Evolutionary conservation across 2,888 invertebrate species (phyloP).

Genomic region (Ectobius pallidus): DNA sequence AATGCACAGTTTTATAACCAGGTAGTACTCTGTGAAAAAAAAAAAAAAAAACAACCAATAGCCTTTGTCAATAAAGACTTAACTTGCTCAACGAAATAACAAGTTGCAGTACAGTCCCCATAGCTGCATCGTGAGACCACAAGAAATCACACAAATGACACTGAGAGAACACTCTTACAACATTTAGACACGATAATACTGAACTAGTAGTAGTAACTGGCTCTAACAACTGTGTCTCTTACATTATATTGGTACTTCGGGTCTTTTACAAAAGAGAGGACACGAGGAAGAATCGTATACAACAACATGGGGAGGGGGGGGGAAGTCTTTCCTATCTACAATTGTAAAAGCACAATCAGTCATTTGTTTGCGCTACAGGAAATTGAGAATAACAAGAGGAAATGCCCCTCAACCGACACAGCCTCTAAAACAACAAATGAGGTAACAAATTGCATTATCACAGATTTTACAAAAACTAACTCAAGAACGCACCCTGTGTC

Average conservation of each 20-base stretch:
- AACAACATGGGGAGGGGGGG: not conserved
- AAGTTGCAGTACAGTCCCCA: too few relatives aligned
- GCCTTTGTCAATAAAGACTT: too few relatives aligned
- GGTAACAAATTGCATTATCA: conserved; percentile 27
- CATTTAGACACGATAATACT: conserved; percentile 14
- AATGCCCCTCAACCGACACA: not conserved
- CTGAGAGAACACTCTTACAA: conserved; percentile 4
- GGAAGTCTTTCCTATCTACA: not conserved
- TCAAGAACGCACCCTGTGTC: not conserved
- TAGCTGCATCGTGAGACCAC: conserved; percentile 13
- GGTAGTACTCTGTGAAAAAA: too few relatives aligned
- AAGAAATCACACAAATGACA: conserved; percentile 17
- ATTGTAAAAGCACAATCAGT: conserved; percentile 5
- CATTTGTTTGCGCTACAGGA: not conserved
- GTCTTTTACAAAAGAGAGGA: not conserved
- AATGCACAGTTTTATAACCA: too few relatives aligned
- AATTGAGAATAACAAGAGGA: not conserved
- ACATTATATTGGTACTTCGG: conserved; percentile 16
- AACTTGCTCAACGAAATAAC: too few relatives aligned
- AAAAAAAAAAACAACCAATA: too few relatives aligned
- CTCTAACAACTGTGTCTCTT: conserved; percentile 3
- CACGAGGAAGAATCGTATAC: conserved; percentile 10
- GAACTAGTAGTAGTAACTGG: not conserved
- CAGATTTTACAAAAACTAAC: conserved; percentile 17
- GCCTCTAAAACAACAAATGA: conserved; percentile 16